These are phyloP conservation scores for Ophioderma brevispina DNA, from an alignment of 35 echinoderm and acorn worm species.

Conservation along the genomic window DNA sequence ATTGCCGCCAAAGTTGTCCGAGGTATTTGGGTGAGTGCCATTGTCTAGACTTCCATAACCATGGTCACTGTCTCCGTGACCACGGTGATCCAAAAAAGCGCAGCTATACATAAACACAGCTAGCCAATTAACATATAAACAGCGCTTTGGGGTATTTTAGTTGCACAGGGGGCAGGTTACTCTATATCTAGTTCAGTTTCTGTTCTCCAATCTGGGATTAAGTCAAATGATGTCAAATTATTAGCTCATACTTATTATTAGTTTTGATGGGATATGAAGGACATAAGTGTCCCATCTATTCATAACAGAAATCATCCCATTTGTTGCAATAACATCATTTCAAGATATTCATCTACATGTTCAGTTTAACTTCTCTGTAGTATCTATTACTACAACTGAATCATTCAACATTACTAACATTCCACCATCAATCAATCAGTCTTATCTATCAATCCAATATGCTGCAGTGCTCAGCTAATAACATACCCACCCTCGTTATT, in stretches of 20 bases:
- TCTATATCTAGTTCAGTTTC: too few relatives aligned
- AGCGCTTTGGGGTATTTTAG: too few relatives aligned
- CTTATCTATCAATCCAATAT: not conserved
- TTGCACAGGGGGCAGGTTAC: too few relatives aligned
- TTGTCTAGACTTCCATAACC: not conserved
- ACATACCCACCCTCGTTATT: not conserved
- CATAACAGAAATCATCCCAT: too few relatives aligned
- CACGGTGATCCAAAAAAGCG: not conserved
- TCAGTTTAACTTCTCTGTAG: too few relatives aligned
- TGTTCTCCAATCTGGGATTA: too few relatives aligned
- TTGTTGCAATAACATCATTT: too few relatives aligned
- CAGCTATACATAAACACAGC: not conserved
- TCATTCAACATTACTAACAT: not conserved
- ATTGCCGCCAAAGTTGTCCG: not conserved
- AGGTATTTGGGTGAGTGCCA: not conserved
- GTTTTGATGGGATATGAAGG: too few relatives aligned
- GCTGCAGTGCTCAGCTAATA: not conserved
- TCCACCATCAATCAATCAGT: not conserved
- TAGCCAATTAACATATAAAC: not conserved
- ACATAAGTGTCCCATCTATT: too few relatives aligned
- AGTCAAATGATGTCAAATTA: too few relatives aligned
- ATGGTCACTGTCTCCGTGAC: not conserved
- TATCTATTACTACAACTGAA: not conserved
- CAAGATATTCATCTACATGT: too few relatives aligned
- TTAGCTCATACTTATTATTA: too few relatives aligned